Conservation (phyloP, 2,797 vertebrate genomes). For the Nannoperca australis region DNA sequence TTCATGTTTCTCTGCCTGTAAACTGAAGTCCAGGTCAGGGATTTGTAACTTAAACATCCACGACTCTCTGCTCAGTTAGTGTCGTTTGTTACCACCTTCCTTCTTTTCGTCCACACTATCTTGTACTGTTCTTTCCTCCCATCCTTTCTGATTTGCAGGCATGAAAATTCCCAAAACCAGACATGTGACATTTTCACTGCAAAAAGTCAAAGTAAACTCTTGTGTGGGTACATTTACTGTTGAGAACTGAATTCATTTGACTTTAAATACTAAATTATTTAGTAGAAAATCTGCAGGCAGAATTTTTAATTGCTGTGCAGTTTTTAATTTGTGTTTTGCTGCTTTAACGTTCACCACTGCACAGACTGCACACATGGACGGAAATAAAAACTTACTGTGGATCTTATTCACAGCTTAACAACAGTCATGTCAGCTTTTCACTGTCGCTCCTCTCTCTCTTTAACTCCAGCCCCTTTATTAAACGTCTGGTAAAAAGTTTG, state of each 20-base stretch:
- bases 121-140: background rate
- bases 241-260: background rate
- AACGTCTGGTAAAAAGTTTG: slow-evolving; percentile 42
- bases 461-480: slow-evolving; percentile 3
- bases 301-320: background rate
- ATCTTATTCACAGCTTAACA: background rate
- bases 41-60: too few species aligned
- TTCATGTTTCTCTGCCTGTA: background rate
- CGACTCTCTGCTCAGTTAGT: too few species aligned
- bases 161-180: too few species aligned
- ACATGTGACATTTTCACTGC: background rate
- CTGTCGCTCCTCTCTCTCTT: background rate
- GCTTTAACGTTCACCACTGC: background rate
- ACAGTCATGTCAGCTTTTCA: background rate
- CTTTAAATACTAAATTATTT: background rate
- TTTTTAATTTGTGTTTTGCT: background rate
- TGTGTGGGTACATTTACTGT: background rate
- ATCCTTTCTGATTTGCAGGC: background rate
- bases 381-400: background rate
- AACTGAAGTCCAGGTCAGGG: background rate
- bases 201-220: background rate
- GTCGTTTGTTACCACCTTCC: background rate
- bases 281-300: background rate
- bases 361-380: background rate
- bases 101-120: background rate